Evolutionary conservation across 2,113 vertebrate genomes (phyloP).

Genomic region (Zootoca vivipara): DNA sequence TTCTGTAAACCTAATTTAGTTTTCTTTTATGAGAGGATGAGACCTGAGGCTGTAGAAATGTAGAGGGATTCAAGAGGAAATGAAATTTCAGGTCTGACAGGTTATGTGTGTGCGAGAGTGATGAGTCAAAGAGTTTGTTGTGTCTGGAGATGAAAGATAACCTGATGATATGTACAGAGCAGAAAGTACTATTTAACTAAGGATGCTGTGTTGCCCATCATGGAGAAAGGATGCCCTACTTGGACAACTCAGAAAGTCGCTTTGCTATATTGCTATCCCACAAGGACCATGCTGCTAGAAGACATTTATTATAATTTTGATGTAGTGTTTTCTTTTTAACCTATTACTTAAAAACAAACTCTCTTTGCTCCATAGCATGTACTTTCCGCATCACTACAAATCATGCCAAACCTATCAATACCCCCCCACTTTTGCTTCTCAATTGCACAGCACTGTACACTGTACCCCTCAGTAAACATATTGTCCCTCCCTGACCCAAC

Average conservation of each 20-base stretch:
- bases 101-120: neutral
- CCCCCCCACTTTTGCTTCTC: too few species aligned
- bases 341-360: neutral
- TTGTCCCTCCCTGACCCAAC: too few species aligned
- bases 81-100: slow-evolving; percentile 10
- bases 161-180: neutral
- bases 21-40: slow-evolving; percentile 22
- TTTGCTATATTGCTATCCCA: neutral
- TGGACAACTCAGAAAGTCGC: neutral
- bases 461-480: too few species aligned
- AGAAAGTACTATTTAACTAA: neutral
- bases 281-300: neutral
- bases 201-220: neutral
- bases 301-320: too few species aligned
- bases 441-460: too few species aligned
- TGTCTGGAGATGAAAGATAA: slow-evolving; percentile 4
- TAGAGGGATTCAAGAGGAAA: slow-evolving; percentile 13
- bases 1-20: slow-evolving; percentile 27
- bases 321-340: neutral
- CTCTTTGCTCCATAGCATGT: neutral
- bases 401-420: too few species aligned
- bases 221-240: too few species aligned
- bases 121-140: neutral
- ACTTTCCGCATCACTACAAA: neutral
- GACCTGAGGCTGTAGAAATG: slow-evolving; percentile 14